These are phyloP conservation scores for Muricea muricata DNA, from an alignment of 92 coral and sea anemone species.

Conservation along the genomic window DNA sequence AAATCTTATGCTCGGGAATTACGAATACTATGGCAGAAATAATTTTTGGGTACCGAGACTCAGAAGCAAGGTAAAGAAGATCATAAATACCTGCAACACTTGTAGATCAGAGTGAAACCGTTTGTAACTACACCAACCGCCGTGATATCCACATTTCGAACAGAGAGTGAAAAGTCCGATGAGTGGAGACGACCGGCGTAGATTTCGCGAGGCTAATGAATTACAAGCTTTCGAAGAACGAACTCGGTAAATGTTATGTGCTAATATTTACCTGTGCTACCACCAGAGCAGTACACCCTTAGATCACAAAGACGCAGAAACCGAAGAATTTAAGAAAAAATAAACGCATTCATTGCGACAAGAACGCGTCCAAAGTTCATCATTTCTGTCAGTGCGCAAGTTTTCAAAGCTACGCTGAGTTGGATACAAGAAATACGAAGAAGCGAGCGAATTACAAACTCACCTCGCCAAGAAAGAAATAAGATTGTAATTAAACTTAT, in stretches of 20 bases:
- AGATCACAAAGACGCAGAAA: conserved; percentile 51
- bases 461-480: conserved; percentile 55
- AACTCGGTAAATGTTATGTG: conserved; percentile 61
- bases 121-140: conserved; percentile 46
- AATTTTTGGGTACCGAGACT: conserved; percentile 49
- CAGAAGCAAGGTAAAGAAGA: conserved; percentile 56
- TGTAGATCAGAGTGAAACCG: conserved; percentile 49
- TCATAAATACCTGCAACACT: conserved; percentile 54
- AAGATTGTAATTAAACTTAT: too few relatives aligned
- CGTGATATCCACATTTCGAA: conserved; percentile 52
- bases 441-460: conserved; percentile 53
- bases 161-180: conserved; percentile 51
- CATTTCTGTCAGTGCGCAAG: conserved; percentile 51
- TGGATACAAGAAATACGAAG: conserved; percentile 58
- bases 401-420: conserved; percentile 57
- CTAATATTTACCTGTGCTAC: conserved; percentile 56
- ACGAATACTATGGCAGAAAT: conserved; percentile 49
- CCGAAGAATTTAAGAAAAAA: conserved; percentile 50
- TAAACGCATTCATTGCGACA: conserved; percentile 46
- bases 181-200: conserved; percentile 60
- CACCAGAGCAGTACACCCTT: conserved; percentile 52
- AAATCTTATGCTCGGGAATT: conserved; percentile 25
- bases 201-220: conserved; percentile 67
- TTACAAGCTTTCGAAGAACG: conserved; percentile 63
- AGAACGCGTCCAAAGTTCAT: conserved; percentile 54